These are phyloP conservation scores for Plotosus lineatus DNA, from an alignment of 2,113 vertebrate genomes.

Conservation along the genomic window DNA sequence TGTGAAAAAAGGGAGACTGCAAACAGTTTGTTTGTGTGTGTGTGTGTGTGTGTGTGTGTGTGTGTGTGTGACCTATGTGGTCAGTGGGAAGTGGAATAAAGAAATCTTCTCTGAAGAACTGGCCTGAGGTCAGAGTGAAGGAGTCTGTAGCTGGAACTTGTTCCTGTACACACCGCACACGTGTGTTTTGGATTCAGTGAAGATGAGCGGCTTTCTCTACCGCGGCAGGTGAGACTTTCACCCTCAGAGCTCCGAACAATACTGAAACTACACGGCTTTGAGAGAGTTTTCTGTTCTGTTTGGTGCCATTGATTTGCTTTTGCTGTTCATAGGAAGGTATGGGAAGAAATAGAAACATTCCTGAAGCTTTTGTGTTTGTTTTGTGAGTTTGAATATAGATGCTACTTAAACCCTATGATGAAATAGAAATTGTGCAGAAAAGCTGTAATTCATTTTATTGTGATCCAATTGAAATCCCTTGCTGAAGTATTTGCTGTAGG, in stretches of 20 bases:
- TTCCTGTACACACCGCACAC: conserved; percentile 32
- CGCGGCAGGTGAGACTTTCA: conserved; percentile 71
- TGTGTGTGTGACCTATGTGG: conserved; percentile 36
- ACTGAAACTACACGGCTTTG: conserved; percentile 25
- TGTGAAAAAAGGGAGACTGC: conserved; percentile 51
- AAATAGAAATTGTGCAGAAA: neutral
- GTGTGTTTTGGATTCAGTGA: conserved; percentile 36
- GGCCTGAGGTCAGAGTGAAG: neutral
- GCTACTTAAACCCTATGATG: neutral
- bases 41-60: neutral
- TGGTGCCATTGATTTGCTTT: conserved; percentile 54
- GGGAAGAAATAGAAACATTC: neutral
- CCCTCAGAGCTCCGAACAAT: neutral
- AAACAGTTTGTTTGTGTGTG: conserved; percentile 4
- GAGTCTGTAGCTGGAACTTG: conserved; percentile 27
- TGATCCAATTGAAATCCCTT: conserved; percentile 21
- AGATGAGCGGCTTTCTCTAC: conserved; percentile 73
- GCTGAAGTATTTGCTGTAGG: conserved; percentile 1
- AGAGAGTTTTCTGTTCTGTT: neutral
- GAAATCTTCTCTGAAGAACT: conserved; percentile 38
- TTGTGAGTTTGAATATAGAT: conserved; percentile 18
- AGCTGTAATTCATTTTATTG: neutral
- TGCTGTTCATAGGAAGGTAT: conserved; percentile 61
- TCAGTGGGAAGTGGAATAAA: conserved; percentile 43
- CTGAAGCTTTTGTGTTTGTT: neutral